Conservation (phyloP, 2,888 invertebrate genomes). For the Perithous albicinctus region DNA sequence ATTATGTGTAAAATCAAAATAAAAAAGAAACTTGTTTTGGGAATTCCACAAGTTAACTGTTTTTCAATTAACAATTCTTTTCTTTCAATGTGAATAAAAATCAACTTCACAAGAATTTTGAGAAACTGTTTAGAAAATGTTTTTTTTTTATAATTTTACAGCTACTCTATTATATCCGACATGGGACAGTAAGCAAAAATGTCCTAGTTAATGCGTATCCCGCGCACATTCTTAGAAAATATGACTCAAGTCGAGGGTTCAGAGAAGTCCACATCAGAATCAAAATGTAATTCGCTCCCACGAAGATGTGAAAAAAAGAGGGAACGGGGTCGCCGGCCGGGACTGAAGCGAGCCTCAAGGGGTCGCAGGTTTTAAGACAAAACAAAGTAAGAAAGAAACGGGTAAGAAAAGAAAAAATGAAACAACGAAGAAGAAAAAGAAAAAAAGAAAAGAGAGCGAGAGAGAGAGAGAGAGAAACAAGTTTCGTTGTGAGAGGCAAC, state of each 20-base stretch:
- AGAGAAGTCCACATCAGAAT: slow-evolving; percentile 4
- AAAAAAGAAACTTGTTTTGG: too few species aligned
- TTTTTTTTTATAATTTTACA: background rate
- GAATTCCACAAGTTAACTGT: too few species aligned
- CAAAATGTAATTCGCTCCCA: slow-evolving; percentile 50
- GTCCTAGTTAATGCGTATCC: background rate
- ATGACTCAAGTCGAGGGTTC: background rate
- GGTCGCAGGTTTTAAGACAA: slow-evolving; percentile 52
- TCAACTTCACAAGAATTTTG: background rate
- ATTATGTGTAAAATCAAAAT: too few species aligned
- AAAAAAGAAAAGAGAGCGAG: slow-evolving; percentile 2
- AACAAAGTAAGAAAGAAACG: slow-evolving; percentile 27
- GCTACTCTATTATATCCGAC: background rate
- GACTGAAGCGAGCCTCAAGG: slow-evolving; percentile 54
- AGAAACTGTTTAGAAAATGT: background rate
- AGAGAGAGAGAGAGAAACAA: slow-evolving; percentile 53
- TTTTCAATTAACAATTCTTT: too few species aligned
- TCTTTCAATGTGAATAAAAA: slow-evolving; percentile 5
- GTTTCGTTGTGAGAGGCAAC: slow-evolving; percentile 66
- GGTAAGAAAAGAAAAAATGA: background rate
- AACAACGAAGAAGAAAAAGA: slow-evolving; percentile 37
- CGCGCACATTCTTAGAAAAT: slow-evolving; percentile 6
- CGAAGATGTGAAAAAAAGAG: slow-evolving; percentile 25
- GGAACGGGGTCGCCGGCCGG: slow-evolving; percentile 43
- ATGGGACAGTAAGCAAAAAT: background rate